Conservation (phyloP, 2,888 invertebrate species). For the Periphyllus acericola region DNA sequence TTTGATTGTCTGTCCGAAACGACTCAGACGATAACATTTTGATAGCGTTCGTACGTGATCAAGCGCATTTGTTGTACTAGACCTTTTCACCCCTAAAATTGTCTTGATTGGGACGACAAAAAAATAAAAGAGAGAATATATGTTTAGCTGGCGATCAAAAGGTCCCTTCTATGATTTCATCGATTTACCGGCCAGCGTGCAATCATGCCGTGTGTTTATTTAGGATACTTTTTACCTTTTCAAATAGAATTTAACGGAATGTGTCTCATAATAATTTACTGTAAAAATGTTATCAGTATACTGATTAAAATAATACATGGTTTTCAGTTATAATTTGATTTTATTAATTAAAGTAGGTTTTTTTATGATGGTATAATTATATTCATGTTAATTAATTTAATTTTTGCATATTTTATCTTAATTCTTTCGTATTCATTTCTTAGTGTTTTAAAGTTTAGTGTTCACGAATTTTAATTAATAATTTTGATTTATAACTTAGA, state of each 20-base stretch:
- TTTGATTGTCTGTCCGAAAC: slow-evolving; percentile 58
- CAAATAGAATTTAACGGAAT: not conserved
- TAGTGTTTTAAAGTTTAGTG: too few species aligned
- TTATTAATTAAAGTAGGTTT: not conserved
- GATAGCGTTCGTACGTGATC: slow-evolving; percentile 52
- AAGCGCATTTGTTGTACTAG: slow-evolving; percentile 56
- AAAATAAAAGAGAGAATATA: slow-evolving; percentile 19
- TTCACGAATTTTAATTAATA: too few species aligned
- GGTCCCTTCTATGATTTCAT: slow-evolving; percentile 37
- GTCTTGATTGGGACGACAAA: slow-evolving; percentile 40
- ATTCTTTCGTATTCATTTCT: too few species aligned
- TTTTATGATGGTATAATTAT: too few species aligned
- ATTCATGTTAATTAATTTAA: too few species aligned
- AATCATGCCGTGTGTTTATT: slow-evolving; percentile 47
- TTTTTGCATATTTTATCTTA: too few species aligned
- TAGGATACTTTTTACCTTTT: slow-evolving; percentile 15
- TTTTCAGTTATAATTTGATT: not conserved
- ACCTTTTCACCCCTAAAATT: slow-evolving; percentile 58
- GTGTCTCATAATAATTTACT: not conserved
- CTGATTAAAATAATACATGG: not conserved
- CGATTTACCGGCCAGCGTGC: slow-evolving; percentile 47
- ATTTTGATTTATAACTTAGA: too few species aligned
- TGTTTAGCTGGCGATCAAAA: slow-evolving; percentile 48
- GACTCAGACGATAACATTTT: slow-evolving; percentile 45
- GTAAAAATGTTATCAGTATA: not conserved